Conservation (phyloP, 2,797 vertebrate species). For the Epinephelus malabaricus region DNA sequence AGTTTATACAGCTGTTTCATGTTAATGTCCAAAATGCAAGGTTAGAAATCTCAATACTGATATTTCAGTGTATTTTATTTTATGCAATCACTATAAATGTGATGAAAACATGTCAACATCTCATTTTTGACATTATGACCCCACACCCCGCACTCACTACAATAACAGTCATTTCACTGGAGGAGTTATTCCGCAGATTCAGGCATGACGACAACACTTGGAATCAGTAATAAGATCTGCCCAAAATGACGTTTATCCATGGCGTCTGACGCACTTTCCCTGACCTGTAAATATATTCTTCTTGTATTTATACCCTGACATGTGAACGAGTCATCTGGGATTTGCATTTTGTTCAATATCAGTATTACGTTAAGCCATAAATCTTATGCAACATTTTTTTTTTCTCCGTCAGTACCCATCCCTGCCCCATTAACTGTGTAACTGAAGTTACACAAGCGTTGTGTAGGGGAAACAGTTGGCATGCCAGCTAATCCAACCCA, state of each 20-base stretch:
- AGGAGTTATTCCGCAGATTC: neutral
- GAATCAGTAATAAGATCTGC: slow-evolving; percentile 34
- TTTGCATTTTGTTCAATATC: slow-evolving; percentile 70
- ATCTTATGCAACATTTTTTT: slow-evolving; percentile 76
- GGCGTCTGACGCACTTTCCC: neutral
- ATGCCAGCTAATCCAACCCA: slow-evolving; percentile 79
- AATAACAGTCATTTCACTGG: neutral
- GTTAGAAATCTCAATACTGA: neutral
- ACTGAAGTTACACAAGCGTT: slow-evolving; percentile 81
- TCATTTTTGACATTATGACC: neutral
- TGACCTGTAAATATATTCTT: slow-evolving; percentile 4
- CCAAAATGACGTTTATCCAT: slow-evolving; percentile 21
- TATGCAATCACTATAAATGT: neutral
- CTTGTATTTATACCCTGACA: slow-evolving; percentile 57
- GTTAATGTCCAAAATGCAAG: neutral
- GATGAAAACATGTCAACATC: neutral
- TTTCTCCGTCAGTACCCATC: slow-evolving; percentile 41
- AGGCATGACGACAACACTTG: neutral
- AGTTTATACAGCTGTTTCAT: neutral
- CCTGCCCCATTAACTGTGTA: slow-evolving; percentile 64
- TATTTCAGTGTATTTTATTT: neutral
- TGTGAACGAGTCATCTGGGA: slow-evolving; percentile 57
- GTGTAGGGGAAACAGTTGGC: slow-evolving; percentile 79
- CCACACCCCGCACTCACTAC: neutral
- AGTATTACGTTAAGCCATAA: slow-evolving; percentile 77